Evolutionary conservation across 2,797 vertebrate genomes (phyloP), one percentile per base, ranked within the genome.

Genomic region (Sebastes paucispinis): DNA sequence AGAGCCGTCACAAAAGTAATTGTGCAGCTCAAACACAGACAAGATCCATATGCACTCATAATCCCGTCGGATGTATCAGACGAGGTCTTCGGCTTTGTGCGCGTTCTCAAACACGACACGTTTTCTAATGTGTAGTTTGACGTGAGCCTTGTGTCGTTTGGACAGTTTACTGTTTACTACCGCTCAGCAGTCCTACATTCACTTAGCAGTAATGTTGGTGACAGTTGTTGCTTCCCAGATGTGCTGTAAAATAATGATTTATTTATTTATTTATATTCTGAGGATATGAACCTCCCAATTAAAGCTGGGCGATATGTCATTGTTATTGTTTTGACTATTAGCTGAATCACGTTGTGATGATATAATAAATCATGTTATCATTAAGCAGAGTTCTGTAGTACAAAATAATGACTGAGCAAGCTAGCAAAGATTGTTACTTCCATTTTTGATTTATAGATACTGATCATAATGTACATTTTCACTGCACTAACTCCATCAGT

Each of bases 1-100:
- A 64, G 69, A 68, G 73, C 50, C 25, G 57, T 43, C 14, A 12
- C 71, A 69, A 55, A 55, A 84, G 80, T 80, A 82, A 69, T 77
- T 78, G 75, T 71, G 75, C 39, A 24, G 66, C 75, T 67, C 73
- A 78, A 69, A 83, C 82, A 60, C 54, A 72, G 32, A 66, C 6
- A 12, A 77, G 67, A 82, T 84, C 74, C 83, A 81, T 82, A 60
- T 69, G 69, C 24, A 69, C 69, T 84, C 79, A 29, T 69, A 74
- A 63, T 83, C 65, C 63, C 50, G 66, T 43, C 32, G n/a, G 47
- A 65, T 59, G 34, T 39, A 68, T 54, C 87, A 74, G 62, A 55
- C 27, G 2, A 63, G n/a, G 29, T 73, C 62, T 66, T 58, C n/a
- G 43, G 65, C 72, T 67, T 43, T 69, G 57, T 66, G 24, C 31